These are phyloP conservation scores for Phalloptychus januarius DNA, from an alignment of 2,797 vertebrate species.

Conservation along the genomic window DNA sequence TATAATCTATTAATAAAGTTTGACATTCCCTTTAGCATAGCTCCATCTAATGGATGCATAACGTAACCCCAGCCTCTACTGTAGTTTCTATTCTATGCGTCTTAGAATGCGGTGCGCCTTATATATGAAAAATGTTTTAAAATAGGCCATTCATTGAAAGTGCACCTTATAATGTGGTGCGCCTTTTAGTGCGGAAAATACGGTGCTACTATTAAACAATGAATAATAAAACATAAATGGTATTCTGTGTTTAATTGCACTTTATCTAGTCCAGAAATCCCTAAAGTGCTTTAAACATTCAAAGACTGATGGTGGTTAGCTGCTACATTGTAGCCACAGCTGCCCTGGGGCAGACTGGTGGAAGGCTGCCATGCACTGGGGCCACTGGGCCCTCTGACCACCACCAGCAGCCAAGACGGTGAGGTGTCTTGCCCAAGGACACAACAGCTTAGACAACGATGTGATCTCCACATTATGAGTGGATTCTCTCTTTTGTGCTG, in stretches of 20 bases:
- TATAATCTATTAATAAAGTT: too few relatives aligned
- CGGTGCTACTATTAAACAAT: background rate
- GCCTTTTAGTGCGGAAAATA: too few relatives aligned
- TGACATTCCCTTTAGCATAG: too few relatives aligned
- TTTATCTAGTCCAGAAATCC: background rate
- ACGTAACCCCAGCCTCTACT: too few relatives aligned
- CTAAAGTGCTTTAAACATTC: background rate
- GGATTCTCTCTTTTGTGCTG: background rate
- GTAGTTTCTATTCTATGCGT: too few relatives aligned
- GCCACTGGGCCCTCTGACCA: background rate
- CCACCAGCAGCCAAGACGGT: background rate
- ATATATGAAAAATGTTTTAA: too few relatives aligned
- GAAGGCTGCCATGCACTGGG: too few relatives aligned
- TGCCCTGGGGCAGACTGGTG: background rate
- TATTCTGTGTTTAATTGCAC: background rate
- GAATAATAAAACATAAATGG: background rate
- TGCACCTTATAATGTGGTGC: too few relatives aligned
- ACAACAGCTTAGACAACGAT: background rate
- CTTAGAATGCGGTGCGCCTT: too few relatives aligned
- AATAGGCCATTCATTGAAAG: too few relatives aligned
- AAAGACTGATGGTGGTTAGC: background rate
- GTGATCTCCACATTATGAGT: background rate
- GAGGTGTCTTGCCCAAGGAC: background rate
- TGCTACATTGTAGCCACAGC: background rate
- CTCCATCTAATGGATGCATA: too few relatives aligned